Percentiles rank a stretch among this genome's conserved stretches.
phyloP scores from a whole-genome alignment of 1,140 invertebrate genomes.

The Paraescarpia echinospica region DNA sequence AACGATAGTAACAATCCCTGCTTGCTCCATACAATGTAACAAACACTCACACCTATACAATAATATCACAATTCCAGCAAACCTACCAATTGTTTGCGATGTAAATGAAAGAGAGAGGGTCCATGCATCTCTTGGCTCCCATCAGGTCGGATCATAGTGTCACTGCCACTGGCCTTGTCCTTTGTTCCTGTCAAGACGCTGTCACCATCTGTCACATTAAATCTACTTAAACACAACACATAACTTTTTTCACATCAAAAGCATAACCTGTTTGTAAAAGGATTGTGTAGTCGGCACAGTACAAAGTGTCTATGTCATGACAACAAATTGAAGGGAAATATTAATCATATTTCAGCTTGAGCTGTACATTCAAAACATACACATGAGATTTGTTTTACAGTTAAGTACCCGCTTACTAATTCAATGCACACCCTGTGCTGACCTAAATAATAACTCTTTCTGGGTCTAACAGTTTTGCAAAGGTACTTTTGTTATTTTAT shows the following conservation, averaged over 20 bases:
- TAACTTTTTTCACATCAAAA: not conserved
- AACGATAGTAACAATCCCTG: too few relatives aligned
- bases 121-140: not conserved
- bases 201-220: not conserved
- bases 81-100: not conserved
- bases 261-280: not conserved
- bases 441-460: too few relatives aligned
- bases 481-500: not conserved
- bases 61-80: not conserved
- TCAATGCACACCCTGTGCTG: not conserved
- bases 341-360: not conserved
- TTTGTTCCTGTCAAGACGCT: not conserved
- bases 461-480: too few relatives aligned
- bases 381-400: not conserved
- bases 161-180: not conserved
- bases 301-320: not conserved
- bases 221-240: not conserved
- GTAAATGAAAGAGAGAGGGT: not conserved
- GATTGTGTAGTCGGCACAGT: not conserved
- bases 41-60: not conserved
- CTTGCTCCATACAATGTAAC: too few relatives aligned
- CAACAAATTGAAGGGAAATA: not conserved
- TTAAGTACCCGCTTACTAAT: not conserved
- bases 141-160: not conserved
- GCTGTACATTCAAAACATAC: not conserved